Base-by-base conservation (phyloP, 2,888 invertebrate genomes). In the Ptilodon capucinus region DNA sequence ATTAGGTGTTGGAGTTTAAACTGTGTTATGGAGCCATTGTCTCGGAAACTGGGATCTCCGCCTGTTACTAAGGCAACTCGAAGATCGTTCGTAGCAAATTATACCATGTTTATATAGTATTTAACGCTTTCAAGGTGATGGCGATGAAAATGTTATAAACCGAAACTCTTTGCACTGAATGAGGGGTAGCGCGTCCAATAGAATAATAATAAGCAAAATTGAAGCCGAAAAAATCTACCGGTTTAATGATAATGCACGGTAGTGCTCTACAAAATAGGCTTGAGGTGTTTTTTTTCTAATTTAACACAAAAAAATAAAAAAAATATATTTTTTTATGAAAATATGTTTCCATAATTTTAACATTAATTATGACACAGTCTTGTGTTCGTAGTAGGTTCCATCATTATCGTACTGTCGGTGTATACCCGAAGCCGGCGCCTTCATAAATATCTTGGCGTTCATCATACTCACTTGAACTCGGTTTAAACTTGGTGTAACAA, bases 391-490 rank as follows among this genome's bases (percentile, higher is more conserved):
- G 53, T 49, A 43, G 41, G 44, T 42, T 48, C 46, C 46, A 42
- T 60, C 30, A 60, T 57, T 53, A 54, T 50, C 34, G 56, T 48
- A 8, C 6, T 35, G 36, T 17, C 9, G 39, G 19, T 21, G 4
- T 21, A 14, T 18, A 21, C 41, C 17, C 36, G 46, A 48, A 42
- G 46, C 32, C 42, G 38, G 44, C 42, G 43, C 23, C 44, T 48
- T 55, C 54, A 70, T 75, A 68, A 71, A 71, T 76, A 74, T 61
- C 62, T 75, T 68, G 69, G 56, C 64, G 72, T 71, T 74, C 71
- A 72, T 76, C 71, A 68, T 68, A 64, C 70, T 69, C 71, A 70
- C 70, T 74, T 74, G 64, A 74, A 74, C 75, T 71, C 62, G 54
- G 68, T 67, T 71, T 56, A 70, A 69, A 75, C 67, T 78, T 71